Conservation (phyloP, 2,888 invertebrate genomes). For the Cephus pulcher region DNA sequence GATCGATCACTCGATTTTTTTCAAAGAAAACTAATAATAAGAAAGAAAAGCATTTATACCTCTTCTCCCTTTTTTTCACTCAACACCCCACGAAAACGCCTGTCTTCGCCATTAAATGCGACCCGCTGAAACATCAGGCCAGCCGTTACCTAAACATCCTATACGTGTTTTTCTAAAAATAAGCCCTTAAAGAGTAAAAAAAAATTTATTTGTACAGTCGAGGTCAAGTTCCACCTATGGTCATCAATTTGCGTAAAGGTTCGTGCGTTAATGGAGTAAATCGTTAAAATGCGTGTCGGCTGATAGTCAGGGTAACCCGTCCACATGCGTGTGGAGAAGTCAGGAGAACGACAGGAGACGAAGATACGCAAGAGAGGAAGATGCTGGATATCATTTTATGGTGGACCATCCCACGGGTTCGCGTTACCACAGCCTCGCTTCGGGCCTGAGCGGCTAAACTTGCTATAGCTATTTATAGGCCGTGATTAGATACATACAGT, state of each 20-base stretch:
- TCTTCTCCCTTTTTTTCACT: background rate
- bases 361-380: background rate
- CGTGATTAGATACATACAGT: constrained; percentile 57
- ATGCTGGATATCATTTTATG: background rate
- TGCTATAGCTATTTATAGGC: constrained; percentile 57
- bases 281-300: constrained; percentile 47
- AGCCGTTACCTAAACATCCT: background rate
- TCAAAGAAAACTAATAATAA: background rate
- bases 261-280: constrained; percentile 62
- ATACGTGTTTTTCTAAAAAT: background rate
- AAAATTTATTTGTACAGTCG: background rate
- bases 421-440: constrained; percentile 47
- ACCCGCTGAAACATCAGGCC: background rate
- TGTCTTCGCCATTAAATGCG: background rate
- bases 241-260: constrained; percentile 18
- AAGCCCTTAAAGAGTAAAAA: background rate
- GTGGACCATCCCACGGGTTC: constrained; percentile 52
- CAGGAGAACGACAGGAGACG: background rate
- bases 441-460: constrained; percentile 46
- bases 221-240: background rate
- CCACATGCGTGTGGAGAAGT: background rate
- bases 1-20: background rate
- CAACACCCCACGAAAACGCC: background rate
- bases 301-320: background rate
- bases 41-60: background rate